Conservation (phyloP, 2,113 vertebrate genomes). For the Fulmarus glacialis region DNA sequence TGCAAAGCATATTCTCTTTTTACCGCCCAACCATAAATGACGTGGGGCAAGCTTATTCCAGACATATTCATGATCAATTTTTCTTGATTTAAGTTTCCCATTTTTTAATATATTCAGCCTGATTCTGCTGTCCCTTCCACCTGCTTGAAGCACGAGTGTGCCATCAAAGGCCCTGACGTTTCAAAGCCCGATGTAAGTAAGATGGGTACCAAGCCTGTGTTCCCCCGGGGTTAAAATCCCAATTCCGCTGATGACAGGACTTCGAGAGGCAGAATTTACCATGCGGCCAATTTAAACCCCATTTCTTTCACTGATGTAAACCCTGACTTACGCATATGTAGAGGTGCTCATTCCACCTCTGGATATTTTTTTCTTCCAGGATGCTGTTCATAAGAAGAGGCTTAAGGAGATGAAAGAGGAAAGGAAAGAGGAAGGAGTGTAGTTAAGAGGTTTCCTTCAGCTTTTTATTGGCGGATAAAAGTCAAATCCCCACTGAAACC, state of each 20-base stretch:
- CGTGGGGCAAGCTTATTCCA: not conserved
- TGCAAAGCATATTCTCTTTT: not conserved
- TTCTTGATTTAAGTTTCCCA: not conserved
- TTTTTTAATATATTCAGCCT: not conserved
- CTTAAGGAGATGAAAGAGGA: not conserved
- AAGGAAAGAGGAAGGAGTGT: not conserved
- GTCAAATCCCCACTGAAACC: not conserved
- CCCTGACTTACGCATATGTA: not conserved
- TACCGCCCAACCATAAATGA: not conserved
- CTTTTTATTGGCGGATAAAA: slow-evolving; percentile 39
- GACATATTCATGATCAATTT: not conserved
- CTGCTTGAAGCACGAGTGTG: not conserved
- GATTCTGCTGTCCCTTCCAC: not conserved
- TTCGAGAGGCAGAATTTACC: not conserved
- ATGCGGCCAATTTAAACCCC: not conserved
- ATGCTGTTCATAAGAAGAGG: not conserved
- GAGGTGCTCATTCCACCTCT: not conserved
- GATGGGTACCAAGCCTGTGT: not conserved
- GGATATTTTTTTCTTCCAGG: not conserved
- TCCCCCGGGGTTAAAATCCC: not conserved
- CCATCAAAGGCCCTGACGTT: not conserved
- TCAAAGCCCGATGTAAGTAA: not conserved
- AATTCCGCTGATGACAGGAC: not conserved
- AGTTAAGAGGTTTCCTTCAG: not conserved
- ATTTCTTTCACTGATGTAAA: not conserved